Base-by-base conservation (phyloP, 2,797 vertebrate genomes). In the Mormyrops attenuatus region DNA sequence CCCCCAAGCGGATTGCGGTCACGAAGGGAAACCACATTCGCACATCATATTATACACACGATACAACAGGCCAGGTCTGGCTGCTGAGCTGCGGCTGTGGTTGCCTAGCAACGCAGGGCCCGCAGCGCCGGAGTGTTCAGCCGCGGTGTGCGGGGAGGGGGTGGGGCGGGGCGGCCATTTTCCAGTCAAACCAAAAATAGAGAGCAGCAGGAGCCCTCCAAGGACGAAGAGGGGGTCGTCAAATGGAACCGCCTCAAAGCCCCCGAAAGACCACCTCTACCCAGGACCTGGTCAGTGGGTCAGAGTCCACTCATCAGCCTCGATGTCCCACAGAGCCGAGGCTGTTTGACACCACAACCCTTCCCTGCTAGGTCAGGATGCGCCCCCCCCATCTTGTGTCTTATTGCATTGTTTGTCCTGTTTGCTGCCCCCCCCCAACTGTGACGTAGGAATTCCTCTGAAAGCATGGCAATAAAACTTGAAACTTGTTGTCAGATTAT, bases 21-120 rank as follows among this genome's bases (percentile, higher is more conserved):
- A 5, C 9, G 26, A 26, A 34, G 63, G 26, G 63, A 69, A 13
- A 34, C 63, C 63, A 34, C 63, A 69, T 34, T 69, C 11, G 3
- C 63, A 69, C 63, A 69, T 84, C 20, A 50, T 50, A 20, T 50
- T 50, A 41, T 15, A 50, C 38, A 50, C 47, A 84, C 41, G 20
- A n/a, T 26, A 50, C 41, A 17, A 92, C 92, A 93, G 90, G 93
- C 92, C 90, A 93, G 92, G 92, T 87, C 90, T 90, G 92, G 91
- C 92, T 92, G 91, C 91, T 93, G 93, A 93, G 22, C 93, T 92
- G 93, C 93, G 92, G 91, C 89, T 0, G 88, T 3, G 85, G 94
- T 95, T 95, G 95, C 95, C 93, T 93, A 91, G 95, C 93, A 95
- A 95, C 95, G 90, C 89, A 0, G 93, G 63, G 92, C 90, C 92